Evolutionary conservation across 2,113 vertebrate genomes (phyloP).

Genomic region (Chamaea fasciata): DNA sequence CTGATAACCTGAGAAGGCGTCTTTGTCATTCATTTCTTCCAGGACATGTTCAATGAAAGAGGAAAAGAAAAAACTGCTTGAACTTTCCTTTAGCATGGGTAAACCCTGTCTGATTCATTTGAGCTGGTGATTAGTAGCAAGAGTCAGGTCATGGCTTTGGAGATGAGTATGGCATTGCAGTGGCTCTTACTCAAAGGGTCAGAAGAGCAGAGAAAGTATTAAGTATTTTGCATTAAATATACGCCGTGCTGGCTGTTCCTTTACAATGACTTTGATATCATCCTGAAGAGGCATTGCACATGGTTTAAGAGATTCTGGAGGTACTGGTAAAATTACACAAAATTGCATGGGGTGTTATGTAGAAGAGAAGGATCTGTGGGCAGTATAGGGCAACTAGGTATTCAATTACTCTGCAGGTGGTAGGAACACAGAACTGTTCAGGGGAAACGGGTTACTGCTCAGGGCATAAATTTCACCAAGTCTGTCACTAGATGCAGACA

Average conservation of each 20-base stretch:
- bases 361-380: neutral
- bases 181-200: neutral
- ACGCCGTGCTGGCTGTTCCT: neutral
- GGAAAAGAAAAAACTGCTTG: neutral
- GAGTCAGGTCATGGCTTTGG: neutral
- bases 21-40: neutral
- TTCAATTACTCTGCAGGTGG: neutral
- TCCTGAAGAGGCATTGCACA: neutral
- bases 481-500: neutral
- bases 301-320: neutral
- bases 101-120: neutral
- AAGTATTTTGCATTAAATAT: neutral
- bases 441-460: neutral
- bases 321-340: neutral
- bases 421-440: neutral
- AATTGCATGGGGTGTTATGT: neutral
- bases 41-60: neutral
- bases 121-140: neutral
- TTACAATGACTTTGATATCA: neutral
- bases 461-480: neutral
- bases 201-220: neutral
- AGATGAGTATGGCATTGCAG: neutral
- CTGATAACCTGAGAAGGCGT: neutral
- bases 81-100: neutral
- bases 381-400: neutral